A percentile compares a stretch with the other conserved stretches of the same genome.
phyloP scores from a whole-genome alignment of 2,888 invertebrate species.

The Cryptosula pallasiana region DNA sequence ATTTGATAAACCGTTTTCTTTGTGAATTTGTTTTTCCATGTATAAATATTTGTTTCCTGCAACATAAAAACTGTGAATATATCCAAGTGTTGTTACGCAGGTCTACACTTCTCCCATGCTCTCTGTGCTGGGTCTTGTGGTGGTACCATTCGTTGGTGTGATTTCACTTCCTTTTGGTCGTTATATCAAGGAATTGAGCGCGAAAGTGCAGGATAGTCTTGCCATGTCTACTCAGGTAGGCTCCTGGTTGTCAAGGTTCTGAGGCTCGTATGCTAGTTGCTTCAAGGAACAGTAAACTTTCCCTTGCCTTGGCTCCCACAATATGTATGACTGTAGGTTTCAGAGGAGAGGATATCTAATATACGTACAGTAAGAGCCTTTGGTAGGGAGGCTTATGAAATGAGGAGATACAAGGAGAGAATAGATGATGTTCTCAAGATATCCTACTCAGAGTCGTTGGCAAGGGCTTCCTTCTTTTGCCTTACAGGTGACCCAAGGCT shows the following conservation, averaged over 20 bases:
- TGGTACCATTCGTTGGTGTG: slow-evolving; percentile 84
- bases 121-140: slow-evolving; percentile 75
- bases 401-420: slow-evolving; percentile 63
- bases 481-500: slow-evolving; percentile 12
- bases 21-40: no score
- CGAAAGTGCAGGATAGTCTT: slow-evolving; percentile 63
- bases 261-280: not conserved
- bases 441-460: slow-evolving; percentile 80
- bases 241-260: slow-evolving; percentile 2
- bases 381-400: slow-evolving; percentile 76
- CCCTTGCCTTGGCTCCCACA: not conserved
- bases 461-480: slow-evolving; percentile 84
- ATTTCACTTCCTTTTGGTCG: slow-evolving; percentile 66
- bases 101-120: slow-evolving; percentile 85
- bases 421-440: slow-evolving; percentile 69
- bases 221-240: slow-evolving; percentile 62
- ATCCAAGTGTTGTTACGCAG: slow-evolving; percentile 59
- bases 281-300: not conserved
- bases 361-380: slow-evolving; percentile 89
- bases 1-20: no score
- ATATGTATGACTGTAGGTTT: slow-evolving; percentile 54
- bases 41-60: no score
- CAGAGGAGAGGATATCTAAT: slow-evolving; percentile 82
- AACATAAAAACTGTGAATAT: no score
- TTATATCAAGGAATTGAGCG: slow-evolving; percentile 77